These are phyloP conservation scores for Ricordea florida DNA, from an alignment of 92 coral and sea anemone genomes.

Conservation along the genomic window DNA sequence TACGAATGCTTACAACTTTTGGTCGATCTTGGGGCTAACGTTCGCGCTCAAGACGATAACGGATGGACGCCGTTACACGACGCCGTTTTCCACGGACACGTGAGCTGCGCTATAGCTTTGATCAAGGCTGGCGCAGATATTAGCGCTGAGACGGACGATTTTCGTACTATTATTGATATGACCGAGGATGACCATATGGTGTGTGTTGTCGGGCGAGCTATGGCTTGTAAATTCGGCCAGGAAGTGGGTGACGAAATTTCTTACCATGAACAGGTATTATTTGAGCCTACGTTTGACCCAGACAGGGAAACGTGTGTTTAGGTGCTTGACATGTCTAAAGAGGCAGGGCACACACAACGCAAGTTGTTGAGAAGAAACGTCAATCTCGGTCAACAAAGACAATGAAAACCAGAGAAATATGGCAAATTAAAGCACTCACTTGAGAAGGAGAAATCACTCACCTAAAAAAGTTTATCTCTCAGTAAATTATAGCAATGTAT, in stretches of 20 bases:
- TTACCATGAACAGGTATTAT: background rate
- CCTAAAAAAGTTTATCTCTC: no score
- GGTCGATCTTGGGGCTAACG: slow-evolving; percentile 86
- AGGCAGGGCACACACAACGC: background rate
- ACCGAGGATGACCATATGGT: slow-evolving; percentile 75
- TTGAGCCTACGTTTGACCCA: slow-evolving; percentile 43
- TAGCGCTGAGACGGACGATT: slow-evolving; percentile 53
- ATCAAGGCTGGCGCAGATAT: slow-evolving; percentile 86
- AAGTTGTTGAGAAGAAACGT: no score
- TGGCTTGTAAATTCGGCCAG: slow-evolving; percentile 27
- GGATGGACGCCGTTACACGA: slow-evolving; percentile 92
- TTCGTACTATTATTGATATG: slow-evolving; percentile 64
- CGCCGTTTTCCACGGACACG: slow-evolving; percentile 86
- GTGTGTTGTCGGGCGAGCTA: slow-evolving; percentile 74
- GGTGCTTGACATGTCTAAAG: background rate
- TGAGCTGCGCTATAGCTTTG: slow-evolving; percentile 73
- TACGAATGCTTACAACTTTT: slow-evolving; percentile 86
- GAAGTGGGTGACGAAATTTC: background rate
- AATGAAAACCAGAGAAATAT: no score
- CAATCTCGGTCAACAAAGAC: no score
- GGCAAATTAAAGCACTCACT: no score
- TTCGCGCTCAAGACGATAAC: slow-evolving; percentile 48
- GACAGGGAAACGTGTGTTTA: slow-evolving; percentile 87
- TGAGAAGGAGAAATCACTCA: background rate
- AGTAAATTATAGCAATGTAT: background rate